Base-by-base conservation (phyloP, 2,797 vertebrate genomes). In the Poecilia wingei region DNA sequence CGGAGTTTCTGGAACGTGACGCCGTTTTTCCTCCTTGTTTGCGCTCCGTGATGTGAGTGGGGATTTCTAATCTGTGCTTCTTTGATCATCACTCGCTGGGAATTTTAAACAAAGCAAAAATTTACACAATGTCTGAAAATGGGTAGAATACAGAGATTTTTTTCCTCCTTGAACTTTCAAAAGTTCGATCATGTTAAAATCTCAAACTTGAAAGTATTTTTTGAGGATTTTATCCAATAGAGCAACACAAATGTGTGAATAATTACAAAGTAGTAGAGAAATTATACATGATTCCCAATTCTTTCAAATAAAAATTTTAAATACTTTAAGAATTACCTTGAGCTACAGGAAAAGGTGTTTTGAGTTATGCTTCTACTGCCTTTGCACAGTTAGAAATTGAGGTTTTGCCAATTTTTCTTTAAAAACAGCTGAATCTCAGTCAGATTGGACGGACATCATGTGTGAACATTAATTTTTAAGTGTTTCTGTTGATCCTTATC, bases 1-100 rank as follows among this genome's bases (percentile, higher is more conserved):
- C 49, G 55, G 82, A 91, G 84, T 88, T 92, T 84, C 74, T 91
- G 81, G 55, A 92, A 80, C 78, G 8, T 72, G 76, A 76, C 55
- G 41, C 61, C 51, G 59, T 80, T 79, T 43, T 86, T 81, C 80
- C 70, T 81, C 47, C 84, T 86, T 36, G 82, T 85, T 88, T 83
- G 59, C 28, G 61, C 71, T 78, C 14, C 39, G 16, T 64, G 55
- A 25, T 71, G 53, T 59, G n/a, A 53, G 66, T 46, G 14, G 36
- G 72, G 46, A 31, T 74, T 75, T n/a, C 72, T 25, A 8, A 18
- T 47, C 6, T 43, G 16, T 76, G 75, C 9, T 74, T 13, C 36
- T 25, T 71, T 3, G 16, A 36, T 22, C 0, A 0, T 68, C 13
- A 8, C 25, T 45, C 45, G 39, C 41, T 77, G 39, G 36, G 25